Base-by-base conservation (phyloP, 2,888 invertebrate species). In the Acronicta psi region DNA sequence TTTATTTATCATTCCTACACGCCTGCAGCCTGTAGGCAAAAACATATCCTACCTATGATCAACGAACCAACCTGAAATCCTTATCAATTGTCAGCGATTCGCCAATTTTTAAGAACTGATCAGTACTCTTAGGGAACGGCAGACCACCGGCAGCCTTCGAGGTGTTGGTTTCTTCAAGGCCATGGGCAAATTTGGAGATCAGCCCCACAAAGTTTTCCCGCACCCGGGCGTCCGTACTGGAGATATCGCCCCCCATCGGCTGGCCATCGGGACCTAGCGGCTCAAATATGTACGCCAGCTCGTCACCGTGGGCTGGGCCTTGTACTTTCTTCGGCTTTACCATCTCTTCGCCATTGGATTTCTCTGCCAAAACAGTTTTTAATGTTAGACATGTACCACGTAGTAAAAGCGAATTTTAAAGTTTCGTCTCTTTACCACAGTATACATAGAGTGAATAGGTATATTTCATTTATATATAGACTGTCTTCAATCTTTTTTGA, bases 271-370 rank as follows among this genome's bases (percentile, higher is more conserved):
- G 83, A 63, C 96, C 95, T 40, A 95, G 89, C 0, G 95, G 95
- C 79, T 97, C 96, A 77, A 97, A 97, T 75, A 97, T 89, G 77
- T 96, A 97, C 0, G 95, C 95, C 23, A 97, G 84, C 75, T 97
- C 97, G 75, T 97, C 97, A 0, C 97, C 97, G 77, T 97, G 97
- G 0, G 95, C 93, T 0, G 95, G 95, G 0, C 84, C 94, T 81
- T 84, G 89, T 40, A 69, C 57, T 62, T 80, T 81, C 47, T 75
- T 47, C 4, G 69, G 61, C 36, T 63, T 73, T 45, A 67, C 59
- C n/a, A 42, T 49, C 16, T 61, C 42, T 13, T 77, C 73, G 11
- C 69, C 69, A 5, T 57, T 61, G 9, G 70, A 51, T 57, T 72
- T 73, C 46, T 82, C 84, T 84, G 72, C 54, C 34, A 62, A 59